phyloP scores from a whole-genome alignment of 2,888 invertebrate genomes.

The Ennomos quercinarius region DNA sequence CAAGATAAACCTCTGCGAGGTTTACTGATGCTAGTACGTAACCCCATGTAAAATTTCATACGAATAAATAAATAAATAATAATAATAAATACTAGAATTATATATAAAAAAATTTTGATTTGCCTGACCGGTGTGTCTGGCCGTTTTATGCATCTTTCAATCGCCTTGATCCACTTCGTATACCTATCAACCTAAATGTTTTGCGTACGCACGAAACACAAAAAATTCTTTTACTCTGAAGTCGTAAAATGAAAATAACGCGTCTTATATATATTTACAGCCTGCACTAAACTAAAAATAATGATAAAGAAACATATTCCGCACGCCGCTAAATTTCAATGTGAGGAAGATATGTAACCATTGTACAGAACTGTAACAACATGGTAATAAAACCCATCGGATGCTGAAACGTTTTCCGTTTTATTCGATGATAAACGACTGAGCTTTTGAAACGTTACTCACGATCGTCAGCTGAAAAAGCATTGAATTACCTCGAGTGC shows the following conservation, averaged over 20 bases:
- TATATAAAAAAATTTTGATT: too few species aligned
- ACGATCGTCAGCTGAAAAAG: conserved; percentile 13
- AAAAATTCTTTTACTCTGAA: conserved; percentile 24
- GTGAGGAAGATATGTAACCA: conserved; percentile 13
- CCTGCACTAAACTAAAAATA: conserved; percentile 26
- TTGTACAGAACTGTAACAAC: conserved; percentile 15
- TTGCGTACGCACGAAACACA: conserved; percentile 28
- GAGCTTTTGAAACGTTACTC: conserved; percentile 12
- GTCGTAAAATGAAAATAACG: conserved; percentile 39
- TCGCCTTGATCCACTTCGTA: conserved; percentile 34
- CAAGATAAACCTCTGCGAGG: too few species aligned
- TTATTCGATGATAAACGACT: conserved; percentile 16
- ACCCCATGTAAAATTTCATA: too few species aligned
- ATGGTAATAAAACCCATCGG: conserved; percentile 17
- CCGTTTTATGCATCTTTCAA: background rate
- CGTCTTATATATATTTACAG: conserved; percentile 34
- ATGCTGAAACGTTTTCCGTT: conserved; percentile 15
- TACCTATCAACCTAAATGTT: conserved; percentile 30
- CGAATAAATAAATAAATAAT: too few species aligned
- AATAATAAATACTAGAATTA: too few species aligned
- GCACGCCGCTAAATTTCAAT: conserved; percentile 18
- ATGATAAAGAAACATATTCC: conserved; percentile 5
- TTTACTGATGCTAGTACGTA: too few species aligned
- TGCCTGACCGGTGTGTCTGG: too few species aligned
- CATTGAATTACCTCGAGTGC: conserved; percentile 15